A percentile compares a stretch with the other conserved stretches of the same genome.
Conservation (phyloP, 2,797 vertebrate genomes). For the Acropternis orthonyx region DNA sequence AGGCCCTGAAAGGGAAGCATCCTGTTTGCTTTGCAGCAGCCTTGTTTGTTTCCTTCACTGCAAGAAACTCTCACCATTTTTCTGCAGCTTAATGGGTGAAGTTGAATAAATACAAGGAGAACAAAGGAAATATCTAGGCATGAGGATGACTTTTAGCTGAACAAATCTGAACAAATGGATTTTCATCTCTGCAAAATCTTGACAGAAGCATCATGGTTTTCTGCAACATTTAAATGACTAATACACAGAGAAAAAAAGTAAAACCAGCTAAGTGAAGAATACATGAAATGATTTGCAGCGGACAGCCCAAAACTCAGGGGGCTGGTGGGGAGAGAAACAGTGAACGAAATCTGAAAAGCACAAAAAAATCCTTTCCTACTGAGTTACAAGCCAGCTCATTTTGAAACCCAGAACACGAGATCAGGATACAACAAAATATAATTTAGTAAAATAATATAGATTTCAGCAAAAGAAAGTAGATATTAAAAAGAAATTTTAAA, state of each 20-base stretch:
- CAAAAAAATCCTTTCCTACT: neutral
- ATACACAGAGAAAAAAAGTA: neutral
- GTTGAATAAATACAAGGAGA: neutral
- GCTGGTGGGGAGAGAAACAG: neutral
- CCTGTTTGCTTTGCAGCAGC: neutral
- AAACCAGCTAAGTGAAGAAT: conserved; percentile 39
- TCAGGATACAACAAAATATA: neutral
- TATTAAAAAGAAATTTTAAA: neutral
- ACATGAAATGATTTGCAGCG: neutral
- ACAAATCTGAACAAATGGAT: conserved; percentile 53
- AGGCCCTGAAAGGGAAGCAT: neutral
- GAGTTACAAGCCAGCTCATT: neutral
- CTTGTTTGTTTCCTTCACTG: neutral
- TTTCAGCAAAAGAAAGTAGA: neutral
- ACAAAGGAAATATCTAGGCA: conserved; percentile 14
- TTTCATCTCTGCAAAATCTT: conserved; percentile 43
- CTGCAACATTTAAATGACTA: conserved; percentile 50
- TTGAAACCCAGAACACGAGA: neutral
- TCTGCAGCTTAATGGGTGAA: neutral
- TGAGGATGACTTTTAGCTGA: conserved; percentile 12
- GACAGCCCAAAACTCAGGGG: conserved; percentile 16
- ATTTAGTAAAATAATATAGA: neutral
- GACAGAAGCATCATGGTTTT: conserved; percentile 35
- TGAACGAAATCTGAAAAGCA: neutral
- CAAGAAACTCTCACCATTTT: neutral